Evolutionary conservation across 1,140 invertebrate genomes (phyloP).

Genomic region (Drosophila suzukii): DNA sequence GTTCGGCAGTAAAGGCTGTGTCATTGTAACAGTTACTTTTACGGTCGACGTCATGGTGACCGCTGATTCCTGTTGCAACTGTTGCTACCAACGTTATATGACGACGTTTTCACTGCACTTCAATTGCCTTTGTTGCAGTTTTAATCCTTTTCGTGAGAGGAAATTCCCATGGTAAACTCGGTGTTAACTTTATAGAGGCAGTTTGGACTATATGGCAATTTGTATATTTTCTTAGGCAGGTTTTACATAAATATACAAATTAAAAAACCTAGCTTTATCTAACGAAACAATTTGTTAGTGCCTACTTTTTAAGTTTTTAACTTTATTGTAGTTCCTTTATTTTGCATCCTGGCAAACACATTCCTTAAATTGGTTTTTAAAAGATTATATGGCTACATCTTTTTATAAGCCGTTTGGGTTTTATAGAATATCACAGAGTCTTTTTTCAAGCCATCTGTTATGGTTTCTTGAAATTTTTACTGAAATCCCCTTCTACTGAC

Average conservation of each 20-base stretch:
- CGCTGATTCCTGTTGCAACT: conserved; percentile 26
- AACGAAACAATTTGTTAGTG: too few species aligned
- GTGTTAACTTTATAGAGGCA: not conserved
- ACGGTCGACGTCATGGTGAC: conserved; percentile 34
- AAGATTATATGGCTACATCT: too few species aligned
- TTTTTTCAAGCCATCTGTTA: not conserved
- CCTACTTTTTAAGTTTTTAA: too few species aligned
- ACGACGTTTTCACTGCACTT: conserved; percentile 64
- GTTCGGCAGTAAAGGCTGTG: conserved; percentile 37
- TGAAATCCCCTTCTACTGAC: conserved; percentile 58
- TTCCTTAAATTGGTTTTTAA: too few species aligned
- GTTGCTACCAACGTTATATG: conserved; percentile 55
- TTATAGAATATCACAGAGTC: too few species aligned
- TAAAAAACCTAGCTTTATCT: too few species aligned
- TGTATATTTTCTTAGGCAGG: not conserved
- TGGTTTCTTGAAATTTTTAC: conserved; percentile 15
- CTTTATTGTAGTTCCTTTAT: too few species aligned
- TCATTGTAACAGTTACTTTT: conserved; percentile 51
- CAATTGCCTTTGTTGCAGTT: conserved; percentile 52
- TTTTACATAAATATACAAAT: too few species aligned
- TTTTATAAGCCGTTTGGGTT: too few species aligned
- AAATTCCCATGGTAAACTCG: not conserved
- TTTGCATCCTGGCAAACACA: too few species aligned
- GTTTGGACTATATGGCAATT: not conserved
- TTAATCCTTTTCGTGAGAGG: not conserved